Conservation (phyloP, 2,113 vertebrate genomes). For the Gambusia affinis region DNA sequence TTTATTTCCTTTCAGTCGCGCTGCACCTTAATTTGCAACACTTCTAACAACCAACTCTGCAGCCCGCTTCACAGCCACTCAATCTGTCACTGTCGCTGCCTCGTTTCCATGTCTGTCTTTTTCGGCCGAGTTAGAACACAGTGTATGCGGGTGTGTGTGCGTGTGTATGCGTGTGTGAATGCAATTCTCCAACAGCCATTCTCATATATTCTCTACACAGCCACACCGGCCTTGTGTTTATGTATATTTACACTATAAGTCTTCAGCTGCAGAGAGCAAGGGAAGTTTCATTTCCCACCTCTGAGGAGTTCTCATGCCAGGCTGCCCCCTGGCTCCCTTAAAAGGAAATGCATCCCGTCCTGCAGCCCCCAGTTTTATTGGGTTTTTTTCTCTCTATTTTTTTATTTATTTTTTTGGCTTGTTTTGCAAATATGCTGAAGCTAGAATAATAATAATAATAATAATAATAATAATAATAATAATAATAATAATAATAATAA, state of each 20-base stretch:
- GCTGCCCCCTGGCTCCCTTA: conserved; percentile 77
- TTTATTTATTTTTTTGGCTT: not conserved
- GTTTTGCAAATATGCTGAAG: not conserved
- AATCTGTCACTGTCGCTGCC: conserved; percentile 72
- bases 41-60: conserved; percentile 71
- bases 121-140: conserved; percentile 14
- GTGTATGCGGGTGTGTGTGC: conserved; percentile 5
- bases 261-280: conserved; percentile 35
- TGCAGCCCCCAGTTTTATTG: not conserved
- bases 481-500: not conserved
- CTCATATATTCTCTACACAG: conserved; percentile 51
- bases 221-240: conserved; percentile 24
- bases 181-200: conserved; percentile 40
- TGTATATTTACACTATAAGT: conserved; percentile 31
- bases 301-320: conserved; percentile 58
- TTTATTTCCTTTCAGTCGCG: conserved; percentile 73
- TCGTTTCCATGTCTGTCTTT: conserved; percentile 44
- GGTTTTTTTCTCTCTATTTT: too few species aligned
- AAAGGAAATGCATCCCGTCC: conserved; percentile 18
- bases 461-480: not conserved
- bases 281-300: conserved; percentile 52
- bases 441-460: not conserved
- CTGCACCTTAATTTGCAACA: conserved; percentile 75
- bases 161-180: conserved; percentile 1
- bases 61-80: conserved; percentile 70